These are phyloP conservation scores for Drosophila mimetica DNA, from an alignment of 2,888 invertebrate species.

Conservation along the genomic window DNA sequence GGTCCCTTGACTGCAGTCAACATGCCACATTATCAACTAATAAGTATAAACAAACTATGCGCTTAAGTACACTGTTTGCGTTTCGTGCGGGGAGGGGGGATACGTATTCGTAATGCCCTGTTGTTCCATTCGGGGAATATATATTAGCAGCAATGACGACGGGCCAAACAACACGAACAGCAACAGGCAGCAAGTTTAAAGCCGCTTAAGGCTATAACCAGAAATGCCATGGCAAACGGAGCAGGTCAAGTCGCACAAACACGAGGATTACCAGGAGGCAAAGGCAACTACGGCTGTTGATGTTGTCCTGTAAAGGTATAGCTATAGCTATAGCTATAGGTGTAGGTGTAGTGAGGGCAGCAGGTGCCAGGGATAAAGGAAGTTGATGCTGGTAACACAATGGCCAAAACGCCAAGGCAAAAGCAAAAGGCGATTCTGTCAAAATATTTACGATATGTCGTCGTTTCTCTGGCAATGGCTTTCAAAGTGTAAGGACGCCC, in stretches of 20 bases:
- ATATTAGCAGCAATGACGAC: constrained; percentile 33
- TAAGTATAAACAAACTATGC: constrained; percentile 75
- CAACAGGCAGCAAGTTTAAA: constrained; percentile 71
- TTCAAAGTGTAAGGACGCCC: constrained; percentile 60
- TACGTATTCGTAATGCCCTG: constrained; percentile 39
- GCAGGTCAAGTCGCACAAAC: constrained; percentile 78
- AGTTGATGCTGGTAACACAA: constrained; percentile 57
- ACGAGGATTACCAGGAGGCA: constrained; percentile 66
- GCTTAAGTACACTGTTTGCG: constrained; percentile 68
- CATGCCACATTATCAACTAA: constrained; percentile 67
- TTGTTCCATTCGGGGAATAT: constrained; percentile 24
- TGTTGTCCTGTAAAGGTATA: constrained; percentile 12
- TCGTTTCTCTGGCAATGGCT: constrained; percentile 65
- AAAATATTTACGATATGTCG: constrained; percentile 76
- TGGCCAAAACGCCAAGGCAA: constrained; percentile 66
- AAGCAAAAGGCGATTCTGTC: constrained; percentile 77
- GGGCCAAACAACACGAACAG: constrained; percentile 45
- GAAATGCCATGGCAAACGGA: constrained; percentile 75
- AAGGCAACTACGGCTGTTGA: constrained; percentile 6
- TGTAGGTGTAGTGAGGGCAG: constrained; percentile 23
- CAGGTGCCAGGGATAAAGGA: constrained; percentile 47
- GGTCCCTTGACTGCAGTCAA: constrained; percentile 4
- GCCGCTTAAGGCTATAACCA: constrained; percentile 75
- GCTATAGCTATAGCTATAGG: not conserved
- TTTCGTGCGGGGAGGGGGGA: not conserved